A percentile compares a stretch with the other conserved stretches of the same genome.
phyloP scores from a whole-genome alignment of 1,140 invertebrate species.

The Alviniconcha marisindica region DNA sequence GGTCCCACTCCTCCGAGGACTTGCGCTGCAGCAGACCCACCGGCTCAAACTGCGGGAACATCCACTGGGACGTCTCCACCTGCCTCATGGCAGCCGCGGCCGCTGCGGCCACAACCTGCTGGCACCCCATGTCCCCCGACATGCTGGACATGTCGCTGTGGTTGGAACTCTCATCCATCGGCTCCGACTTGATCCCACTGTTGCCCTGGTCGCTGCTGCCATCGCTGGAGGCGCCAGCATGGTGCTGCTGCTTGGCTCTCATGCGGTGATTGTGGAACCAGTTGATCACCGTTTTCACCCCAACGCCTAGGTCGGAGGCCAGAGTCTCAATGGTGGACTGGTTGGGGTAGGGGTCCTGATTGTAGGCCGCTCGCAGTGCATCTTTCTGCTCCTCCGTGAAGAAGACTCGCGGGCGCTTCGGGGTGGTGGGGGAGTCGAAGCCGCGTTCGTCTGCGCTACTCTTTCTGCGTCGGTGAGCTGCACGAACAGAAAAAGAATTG shows the following conservation, averaged over 20 bases:
- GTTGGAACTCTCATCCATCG: constrained; percentile 69
- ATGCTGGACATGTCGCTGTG: constrained; percentile 75
- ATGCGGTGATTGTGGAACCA: constrained; percentile 99
- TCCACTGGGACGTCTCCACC: constrained; percentile 68
- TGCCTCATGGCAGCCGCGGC: constrained; percentile 38
- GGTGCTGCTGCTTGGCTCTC: constrained; percentile 87
- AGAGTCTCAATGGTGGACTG: constrained; percentile 96
- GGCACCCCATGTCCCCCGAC: constrained; percentile 62
- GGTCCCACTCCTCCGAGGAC: constrained; percentile 49
- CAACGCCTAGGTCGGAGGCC: constrained; percentile 92
- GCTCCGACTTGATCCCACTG: constrained; percentile 51
- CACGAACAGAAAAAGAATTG: constrained; percentile 47
- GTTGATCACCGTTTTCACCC: constrained; percentile 94
- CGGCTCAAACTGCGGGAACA: constrained; percentile 74
- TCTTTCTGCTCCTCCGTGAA: constrained; percentile 99
- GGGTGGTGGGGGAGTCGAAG: constrained; percentile 66
- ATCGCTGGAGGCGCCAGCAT: constrained; percentile 49
- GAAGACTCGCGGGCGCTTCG: constrained; percentile 83
- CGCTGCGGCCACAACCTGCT: constrained; percentile 37
- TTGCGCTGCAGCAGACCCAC: constrained; percentile 52
- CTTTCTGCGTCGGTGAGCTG: constrained; percentile 22
- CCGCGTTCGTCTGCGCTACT: constrained; percentile 32
- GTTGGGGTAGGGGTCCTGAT: constrained; percentile 96
- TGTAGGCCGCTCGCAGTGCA: constrained; percentile 93
- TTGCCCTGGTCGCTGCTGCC: constrained; percentile 34